Conservation (phyloP, 2,888 invertebrate genomes). For the Bugulina stolonifera region DNA sequence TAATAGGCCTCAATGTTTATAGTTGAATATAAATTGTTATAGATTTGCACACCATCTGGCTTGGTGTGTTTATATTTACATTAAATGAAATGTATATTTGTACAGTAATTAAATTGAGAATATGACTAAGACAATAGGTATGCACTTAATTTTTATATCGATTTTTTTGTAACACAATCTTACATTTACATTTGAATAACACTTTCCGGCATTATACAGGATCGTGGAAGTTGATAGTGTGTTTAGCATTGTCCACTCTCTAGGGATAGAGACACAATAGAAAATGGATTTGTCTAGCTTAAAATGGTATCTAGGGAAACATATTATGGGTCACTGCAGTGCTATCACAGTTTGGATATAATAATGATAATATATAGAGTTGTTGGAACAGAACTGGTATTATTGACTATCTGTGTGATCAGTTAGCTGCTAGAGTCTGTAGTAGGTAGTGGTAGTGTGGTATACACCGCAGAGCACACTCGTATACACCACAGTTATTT, state of each 20-base stretch:
- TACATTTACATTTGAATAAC: not conserved
- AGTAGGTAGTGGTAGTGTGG: no score
- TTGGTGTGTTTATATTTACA: not conserved
- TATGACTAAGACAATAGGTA: not conserved
- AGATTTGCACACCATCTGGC: not conserved
- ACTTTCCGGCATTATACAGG: not conserved
- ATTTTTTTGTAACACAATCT: not conserved
- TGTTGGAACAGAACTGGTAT: no score
- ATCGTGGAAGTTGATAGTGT: not conserved
- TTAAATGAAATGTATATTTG: not conserved
- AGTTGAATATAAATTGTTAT: not conserved
- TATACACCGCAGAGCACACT: no score
- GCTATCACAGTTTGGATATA: no score
- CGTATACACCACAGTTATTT: no score
- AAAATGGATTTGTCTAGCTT: no score
- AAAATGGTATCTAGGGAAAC: no score
- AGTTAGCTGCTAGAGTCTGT: no score
- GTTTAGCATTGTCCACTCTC: not conserved
- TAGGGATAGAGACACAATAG: no score
- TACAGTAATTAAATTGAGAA: not conserved
- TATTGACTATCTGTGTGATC: no score
- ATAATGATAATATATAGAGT: no score
- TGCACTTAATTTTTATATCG: not conserved
- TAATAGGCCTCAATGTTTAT: not conserved
- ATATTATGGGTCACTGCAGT: no score